These are phyloP conservation scores for Lochmaea capreae DNA, from an alignment of 2,888 invertebrate species.

Conservation along the genomic window DNA sequence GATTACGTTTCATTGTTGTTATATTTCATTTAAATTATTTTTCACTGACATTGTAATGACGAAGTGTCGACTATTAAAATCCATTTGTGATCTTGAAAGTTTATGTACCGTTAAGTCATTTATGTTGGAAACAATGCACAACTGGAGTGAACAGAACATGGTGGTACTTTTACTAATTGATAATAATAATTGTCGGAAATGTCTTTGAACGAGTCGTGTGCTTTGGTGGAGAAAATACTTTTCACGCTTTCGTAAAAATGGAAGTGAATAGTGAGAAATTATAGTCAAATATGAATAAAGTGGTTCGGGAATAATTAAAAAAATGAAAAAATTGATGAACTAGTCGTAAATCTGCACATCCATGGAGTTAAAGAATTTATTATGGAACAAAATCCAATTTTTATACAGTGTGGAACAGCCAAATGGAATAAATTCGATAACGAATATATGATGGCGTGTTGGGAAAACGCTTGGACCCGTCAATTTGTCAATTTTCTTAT, in stretches of 20 bases:
- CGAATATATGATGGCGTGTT: no score
- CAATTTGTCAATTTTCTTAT: no score
- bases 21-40: constrained; percentile 1
- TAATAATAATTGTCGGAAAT: neutral
- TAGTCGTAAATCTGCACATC: no score
- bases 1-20: constrained; percentile 19
- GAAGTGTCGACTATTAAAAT: constrained; percentile 7
- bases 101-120: constrained; percentile 25
- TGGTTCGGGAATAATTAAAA: no score
- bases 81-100: constrained; percentile 17
- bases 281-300: neutral
- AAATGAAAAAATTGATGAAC: no score
- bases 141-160: constrained; percentile 25
- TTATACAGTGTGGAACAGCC: no score
- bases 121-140: constrained; percentile 33
- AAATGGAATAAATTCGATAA: no score
- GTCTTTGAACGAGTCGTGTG: constrained; percentile 12
- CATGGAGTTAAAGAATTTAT: no score
- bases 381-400: no score
- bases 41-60: neutral
- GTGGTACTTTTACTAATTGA: constrained; percentile 23
- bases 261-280: neutral
- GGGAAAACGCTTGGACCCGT: no score
- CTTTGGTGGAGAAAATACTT: neutral
- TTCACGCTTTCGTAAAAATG: constrained; percentile 16